phyloP scores from a whole-genome alignment of 2,888 invertebrate genomes.

The Aphodius sticticus region DNA sequence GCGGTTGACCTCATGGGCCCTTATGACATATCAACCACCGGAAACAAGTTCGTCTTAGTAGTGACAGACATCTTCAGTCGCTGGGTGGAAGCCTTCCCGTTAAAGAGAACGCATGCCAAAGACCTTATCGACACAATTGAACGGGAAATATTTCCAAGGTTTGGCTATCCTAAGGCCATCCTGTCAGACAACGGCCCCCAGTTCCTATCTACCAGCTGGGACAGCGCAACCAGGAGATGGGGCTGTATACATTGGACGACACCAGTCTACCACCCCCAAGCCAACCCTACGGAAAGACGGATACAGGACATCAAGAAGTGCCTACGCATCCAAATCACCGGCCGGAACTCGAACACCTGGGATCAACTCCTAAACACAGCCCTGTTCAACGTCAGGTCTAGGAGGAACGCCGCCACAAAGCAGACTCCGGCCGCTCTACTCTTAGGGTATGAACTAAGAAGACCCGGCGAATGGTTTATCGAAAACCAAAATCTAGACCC shows the following conservation, averaged over 20 bases:
- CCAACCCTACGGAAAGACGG: conserved; percentile 45
- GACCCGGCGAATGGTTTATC: too few relatives aligned
- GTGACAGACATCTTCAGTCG: conserved; percentile 42
- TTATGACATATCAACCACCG: conserved; percentile 27
- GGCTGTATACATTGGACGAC: conserved; percentile 41
- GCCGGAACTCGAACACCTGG: too few relatives aligned
- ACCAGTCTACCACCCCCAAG: conserved; percentile 43
- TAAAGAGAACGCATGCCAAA: conserved; percentile 19
- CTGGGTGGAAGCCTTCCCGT: conserved; percentile 45
- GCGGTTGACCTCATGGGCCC: conserved; percentile 37
- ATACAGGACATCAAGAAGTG: conserved; percentile 46
- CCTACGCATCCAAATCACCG: too few relatives aligned
- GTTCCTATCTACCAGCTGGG: conserved; percentile 24
- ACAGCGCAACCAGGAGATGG: conserved; percentile 36
- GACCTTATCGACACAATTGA: conserved; percentile 26
- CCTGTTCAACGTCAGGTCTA: too few relatives aligned
- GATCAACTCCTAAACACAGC: too few relatives aligned
- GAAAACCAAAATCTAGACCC: too few relatives aligned
- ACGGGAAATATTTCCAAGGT: conserved; percentile 36
- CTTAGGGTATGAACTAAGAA: too few relatives aligned
- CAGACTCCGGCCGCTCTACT: too few relatives aligned
- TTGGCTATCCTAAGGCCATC: conserved; percentile 34
- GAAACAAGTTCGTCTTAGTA: conserved; percentile 40
- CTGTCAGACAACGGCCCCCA: conserved; percentile 36
- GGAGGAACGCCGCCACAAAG: too few relatives aligned